phyloP scores from a whole-genome alignment of 1,140 invertebrate genomes.

The Drosophila ercepeae region DNA sequence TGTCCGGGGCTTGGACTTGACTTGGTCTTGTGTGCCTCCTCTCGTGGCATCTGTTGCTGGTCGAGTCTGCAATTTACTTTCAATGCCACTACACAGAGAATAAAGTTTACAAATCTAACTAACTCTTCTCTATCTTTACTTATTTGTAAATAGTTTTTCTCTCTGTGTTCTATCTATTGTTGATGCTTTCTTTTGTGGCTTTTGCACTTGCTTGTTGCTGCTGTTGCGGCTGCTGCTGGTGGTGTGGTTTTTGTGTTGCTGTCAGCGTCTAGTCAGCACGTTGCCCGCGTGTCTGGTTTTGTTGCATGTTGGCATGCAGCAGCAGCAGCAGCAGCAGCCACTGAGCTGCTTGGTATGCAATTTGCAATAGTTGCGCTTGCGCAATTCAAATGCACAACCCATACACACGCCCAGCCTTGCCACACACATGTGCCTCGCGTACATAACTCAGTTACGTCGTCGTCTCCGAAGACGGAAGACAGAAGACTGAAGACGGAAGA shows the following conservation, averaged over 20 bases:
- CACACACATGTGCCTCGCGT: constrained; percentile 3
- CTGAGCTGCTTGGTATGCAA: constrained; percentile 71
- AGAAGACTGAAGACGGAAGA: constrained; percentile 53
- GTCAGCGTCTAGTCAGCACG: constrained; percentile 75
- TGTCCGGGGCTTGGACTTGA: constrained; percentile 24
- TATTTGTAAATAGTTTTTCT: background rate
- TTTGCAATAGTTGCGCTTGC: constrained; percentile 80
- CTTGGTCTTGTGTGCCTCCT: constrained; percentile 36
- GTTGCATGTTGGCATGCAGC: constrained; percentile 79
- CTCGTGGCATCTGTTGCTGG: constrained; percentile 29
- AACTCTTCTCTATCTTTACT: no score
- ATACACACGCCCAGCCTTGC: constrained; percentile 9
- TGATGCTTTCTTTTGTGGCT: constrained; percentile 59
- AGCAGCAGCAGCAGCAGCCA: constrained; percentile 52
- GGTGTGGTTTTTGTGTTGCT: constrained; percentile 25
- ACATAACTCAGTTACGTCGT: constrained; percentile 78
- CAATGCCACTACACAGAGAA: constrained; percentile 60
- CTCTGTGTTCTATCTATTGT: constrained; percentile 15
- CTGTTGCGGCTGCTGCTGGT: constrained; percentile 4
- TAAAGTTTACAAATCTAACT: no score
- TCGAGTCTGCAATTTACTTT: constrained; percentile 76
- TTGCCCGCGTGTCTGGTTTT: constrained; percentile 78
- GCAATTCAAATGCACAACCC: constrained; percentile 73
- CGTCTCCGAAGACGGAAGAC: constrained; percentile 50
- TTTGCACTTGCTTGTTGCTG: constrained; percentile 55